phyloP scores from a whole-genome alignment of 2,888 invertebrate species.

The Nephrotoma appendiculata region DNA sequence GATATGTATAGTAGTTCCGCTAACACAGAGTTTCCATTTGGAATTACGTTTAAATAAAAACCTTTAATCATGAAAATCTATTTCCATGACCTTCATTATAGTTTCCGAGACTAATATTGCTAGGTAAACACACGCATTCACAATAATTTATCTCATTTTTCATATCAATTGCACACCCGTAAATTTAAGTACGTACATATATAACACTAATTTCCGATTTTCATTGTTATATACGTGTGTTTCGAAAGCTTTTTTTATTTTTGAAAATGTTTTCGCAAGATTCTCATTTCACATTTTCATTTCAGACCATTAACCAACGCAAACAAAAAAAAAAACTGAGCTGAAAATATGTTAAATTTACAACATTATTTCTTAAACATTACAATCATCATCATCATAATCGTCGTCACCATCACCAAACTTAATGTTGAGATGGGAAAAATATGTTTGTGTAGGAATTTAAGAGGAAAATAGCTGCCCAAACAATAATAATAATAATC shows the following conservation, averaged over 20 bases:
- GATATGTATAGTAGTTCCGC: too few species aligned
- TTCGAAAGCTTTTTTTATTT: background rate
- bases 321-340: background rate
- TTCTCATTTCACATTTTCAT: background rate
- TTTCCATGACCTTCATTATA: background rate
- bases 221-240: background rate
- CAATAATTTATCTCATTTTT: background rate
- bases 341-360: background rate
- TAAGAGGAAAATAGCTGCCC: background rate
- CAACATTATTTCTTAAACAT: background rate
- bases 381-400: background rate
- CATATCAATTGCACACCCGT: background rate
- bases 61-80: background rate
- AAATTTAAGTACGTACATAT: background rate
- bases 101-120: background rate
- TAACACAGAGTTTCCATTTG: too few species aligned
- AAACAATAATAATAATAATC: background rate
- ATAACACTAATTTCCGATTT: background rate
- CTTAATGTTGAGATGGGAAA: background rate
- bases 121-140: background rate
- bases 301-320: background rate
- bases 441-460: background rate
- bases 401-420: background rate
- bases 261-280: background rate
- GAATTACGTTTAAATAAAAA: background rate